A percentile compares a stretch with the other conserved stretches of the same genome.
These are phyloP conservation scores for Chiroxiphia lanceolata DNA, from an alignment of 2,797 vertebrate species.

Conservation along the genomic window DNA sequence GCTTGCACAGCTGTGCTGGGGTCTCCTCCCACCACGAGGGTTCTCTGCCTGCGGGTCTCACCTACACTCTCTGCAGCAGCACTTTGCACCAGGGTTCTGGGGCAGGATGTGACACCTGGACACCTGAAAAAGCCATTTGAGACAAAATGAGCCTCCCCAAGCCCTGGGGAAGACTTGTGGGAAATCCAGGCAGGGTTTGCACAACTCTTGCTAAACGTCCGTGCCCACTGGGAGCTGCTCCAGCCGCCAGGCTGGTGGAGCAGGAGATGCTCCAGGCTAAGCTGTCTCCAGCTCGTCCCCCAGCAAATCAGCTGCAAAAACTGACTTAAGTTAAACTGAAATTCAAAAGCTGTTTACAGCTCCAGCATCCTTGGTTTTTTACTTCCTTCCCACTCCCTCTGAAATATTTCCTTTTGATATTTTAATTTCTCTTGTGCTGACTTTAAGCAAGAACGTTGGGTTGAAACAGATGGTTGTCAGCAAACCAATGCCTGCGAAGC, in stretches of 20 bases:
- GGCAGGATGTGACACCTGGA: rapidly evolving
- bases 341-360: constrained; percentile 34
- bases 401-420: constrained; percentile 69
- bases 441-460: constrained; percentile 50
- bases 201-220: rapidly evolving
- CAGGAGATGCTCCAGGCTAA: not conserved
- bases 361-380: not conserved
- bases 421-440: constrained; percentile 69
- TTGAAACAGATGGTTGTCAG: constrained; percentile 72
- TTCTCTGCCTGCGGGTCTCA: rapidly evolving
- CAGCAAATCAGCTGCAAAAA: not conserved
- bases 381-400: not conserved
- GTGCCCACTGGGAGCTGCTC: rapidly evolving
- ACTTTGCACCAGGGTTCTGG: rapidly evolving
- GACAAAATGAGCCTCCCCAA: rapidly evolving
- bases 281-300: not conserved
- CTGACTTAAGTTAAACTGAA: not conserved
- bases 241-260: rapidly evolving
- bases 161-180: rapidly evolving
- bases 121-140: rapidly evolving
- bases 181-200: not conserved
- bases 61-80: rapidly evolving
- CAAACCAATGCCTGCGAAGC: constrained; percentile 61
- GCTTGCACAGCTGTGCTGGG: rapidly evolving
- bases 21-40: rapidly evolving